Conservation (phyloP, 2,888 invertebrate genomes). For the Coelopa pilipes region DNA sequence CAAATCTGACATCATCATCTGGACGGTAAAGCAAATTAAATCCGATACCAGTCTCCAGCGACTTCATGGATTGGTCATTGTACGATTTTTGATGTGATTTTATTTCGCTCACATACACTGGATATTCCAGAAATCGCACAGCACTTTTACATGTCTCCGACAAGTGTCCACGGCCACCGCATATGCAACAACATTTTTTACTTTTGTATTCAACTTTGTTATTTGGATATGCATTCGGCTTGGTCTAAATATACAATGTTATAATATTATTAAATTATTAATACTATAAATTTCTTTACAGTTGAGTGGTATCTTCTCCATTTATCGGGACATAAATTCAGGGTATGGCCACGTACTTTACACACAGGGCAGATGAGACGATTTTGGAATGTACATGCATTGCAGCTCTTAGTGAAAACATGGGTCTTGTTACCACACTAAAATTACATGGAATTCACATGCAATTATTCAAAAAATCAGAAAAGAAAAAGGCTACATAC, state of each 20-base stretch:
- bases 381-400: conserved; percentile 69
- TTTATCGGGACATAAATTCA: conserved; percentile 75
- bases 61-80: conserved; percentile 50
- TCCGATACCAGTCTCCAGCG: conserved; percentile 45
- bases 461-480: not conserved
- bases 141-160: conserved; percentile 61
- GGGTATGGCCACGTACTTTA: conserved; percentile 72
- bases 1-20: conserved; percentile 48
- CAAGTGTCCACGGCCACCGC: conserved; percentile 70
- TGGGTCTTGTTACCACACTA: conserved; percentile 77
- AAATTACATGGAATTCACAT: conserved; percentile 45
- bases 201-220: conserved; percentile 53
- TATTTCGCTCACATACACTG: conserved; percentile 50
- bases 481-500: conserved; percentile 67
- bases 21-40: conserved; percentile 55
- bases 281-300: conserved; percentile 65
- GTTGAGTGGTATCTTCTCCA: conserved; percentile 83
- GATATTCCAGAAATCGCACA: conserved; percentile 59
- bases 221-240: conserved; percentile 64
- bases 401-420: conserved; percentile 72
- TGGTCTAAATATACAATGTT: conserved; percentile 64
- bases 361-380: conserved; percentile 71
- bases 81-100: conserved; percentile 63
- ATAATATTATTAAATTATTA: not conserved
- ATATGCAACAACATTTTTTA: conserved; percentile 70